Conservation (phyloP, 2,113 vertebrate species). For the Falcunculus frontatus region DNA sequence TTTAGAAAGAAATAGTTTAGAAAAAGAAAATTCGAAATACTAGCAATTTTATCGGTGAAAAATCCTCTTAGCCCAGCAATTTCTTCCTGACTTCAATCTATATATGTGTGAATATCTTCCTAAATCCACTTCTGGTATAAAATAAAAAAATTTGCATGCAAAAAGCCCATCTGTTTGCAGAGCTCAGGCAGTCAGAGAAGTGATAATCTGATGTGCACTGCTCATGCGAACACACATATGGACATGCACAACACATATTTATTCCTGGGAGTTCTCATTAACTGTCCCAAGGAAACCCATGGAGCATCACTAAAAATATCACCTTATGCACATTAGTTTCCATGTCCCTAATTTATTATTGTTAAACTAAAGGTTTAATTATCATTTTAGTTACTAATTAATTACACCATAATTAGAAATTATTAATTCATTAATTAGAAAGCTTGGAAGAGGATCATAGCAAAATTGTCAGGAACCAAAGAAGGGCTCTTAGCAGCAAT, state of each 20-base stretch:
- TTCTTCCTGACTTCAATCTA: neutral
- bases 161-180: conserved; percentile 2
- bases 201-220: neutral
- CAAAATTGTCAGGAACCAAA: neutral
- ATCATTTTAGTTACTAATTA: neutral
- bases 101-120: neutral
- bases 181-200: neutral
- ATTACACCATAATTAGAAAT: neutral
- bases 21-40: neutral
- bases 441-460: neutral
- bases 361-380: neutral
- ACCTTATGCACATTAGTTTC: neutral
- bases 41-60: neutral
- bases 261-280: neutral
- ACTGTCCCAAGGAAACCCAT: neutral
- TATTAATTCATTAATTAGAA: neutral
- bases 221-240: neutral
- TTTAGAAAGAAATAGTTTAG: too few relatives aligned
- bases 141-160: neutral
- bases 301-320: neutral
- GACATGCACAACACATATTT: neutral
- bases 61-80: neutral
- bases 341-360: neutral
- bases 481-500: neutral
- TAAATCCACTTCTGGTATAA: neutral